Conservation (phyloP, 2,888 invertebrate genomes). For the Syrista parreyssii region DNA sequence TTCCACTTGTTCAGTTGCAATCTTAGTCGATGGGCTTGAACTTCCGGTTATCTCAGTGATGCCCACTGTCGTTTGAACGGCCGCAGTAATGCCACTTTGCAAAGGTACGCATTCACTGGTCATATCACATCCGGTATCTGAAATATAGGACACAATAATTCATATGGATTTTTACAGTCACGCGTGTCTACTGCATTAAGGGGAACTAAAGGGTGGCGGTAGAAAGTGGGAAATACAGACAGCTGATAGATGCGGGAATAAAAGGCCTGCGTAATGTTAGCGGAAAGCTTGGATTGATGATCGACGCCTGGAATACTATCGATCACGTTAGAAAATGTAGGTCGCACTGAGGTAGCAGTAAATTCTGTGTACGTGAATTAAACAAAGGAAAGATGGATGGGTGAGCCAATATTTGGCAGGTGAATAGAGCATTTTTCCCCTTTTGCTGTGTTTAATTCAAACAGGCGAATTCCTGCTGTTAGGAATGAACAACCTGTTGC, state of each 20-base stretch:
- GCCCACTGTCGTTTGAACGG: constrained; percentile 58
- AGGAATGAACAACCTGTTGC: background rate
- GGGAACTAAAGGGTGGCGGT: background rate
- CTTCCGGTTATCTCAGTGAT: constrained; percentile 58
- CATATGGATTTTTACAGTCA: background rate
- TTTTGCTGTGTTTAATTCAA: background rate
- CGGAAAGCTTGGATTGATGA: background rate
- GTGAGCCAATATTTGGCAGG: background rate
- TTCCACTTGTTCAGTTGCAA: constrained; percentile 57
- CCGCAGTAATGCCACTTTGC: constrained; percentile 54
- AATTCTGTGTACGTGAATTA: background rate
- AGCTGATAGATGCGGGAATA: background rate
- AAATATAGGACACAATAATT: constrained; percentile 30
- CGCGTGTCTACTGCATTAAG: background rate
- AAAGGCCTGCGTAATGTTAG: background rate
- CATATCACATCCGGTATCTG: constrained; percentile 56
- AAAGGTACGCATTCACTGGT: constrained; percentile 56
- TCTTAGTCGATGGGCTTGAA: constrained; percentile 52
- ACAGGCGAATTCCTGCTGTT: background rate
- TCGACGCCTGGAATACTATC: background rate
- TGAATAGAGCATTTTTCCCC: background rate
- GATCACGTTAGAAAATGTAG: background rate
- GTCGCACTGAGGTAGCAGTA: background rate
- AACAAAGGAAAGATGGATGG: background rate
- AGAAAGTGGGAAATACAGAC: background rate